These are phyloP conservation scores for Salvelinus sp. DNA, from an alignment of 2,113 vertebrate genomes.

Conservation along the genomic window DNA sequence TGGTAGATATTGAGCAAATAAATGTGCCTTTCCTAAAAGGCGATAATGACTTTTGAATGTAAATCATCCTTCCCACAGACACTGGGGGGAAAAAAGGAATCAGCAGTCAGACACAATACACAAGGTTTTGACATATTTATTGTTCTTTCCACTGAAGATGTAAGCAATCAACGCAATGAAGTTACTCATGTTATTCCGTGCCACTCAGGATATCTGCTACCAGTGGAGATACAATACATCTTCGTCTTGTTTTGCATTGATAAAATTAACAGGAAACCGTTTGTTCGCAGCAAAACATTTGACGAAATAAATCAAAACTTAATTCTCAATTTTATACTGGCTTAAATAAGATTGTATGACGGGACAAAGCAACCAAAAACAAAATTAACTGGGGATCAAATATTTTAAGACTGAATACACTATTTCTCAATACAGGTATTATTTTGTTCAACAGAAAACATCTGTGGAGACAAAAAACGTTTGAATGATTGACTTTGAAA, in stretches of 20 bases:
- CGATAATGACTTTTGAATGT: too few species aligned
- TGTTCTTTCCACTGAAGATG: constrained; percentile 32
- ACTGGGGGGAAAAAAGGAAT: background rate
- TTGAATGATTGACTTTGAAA: too few species aligned
- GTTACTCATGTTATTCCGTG: constrained; percentile 31
- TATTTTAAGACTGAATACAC: background rate
- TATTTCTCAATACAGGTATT: background rate
- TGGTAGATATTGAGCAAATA: background rate
- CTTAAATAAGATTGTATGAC: background rate
- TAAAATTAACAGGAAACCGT: background rate
- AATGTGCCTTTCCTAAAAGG: background rate
- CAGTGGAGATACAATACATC: background rate
- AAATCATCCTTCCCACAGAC: background rate
- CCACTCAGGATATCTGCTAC: constrained; percentile 21
- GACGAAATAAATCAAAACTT: background rate
- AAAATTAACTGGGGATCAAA: background rate
- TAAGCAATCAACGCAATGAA: constrained; percentile 42
- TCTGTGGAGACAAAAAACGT: too few species aligned
- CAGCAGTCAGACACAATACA: constrained; percentile 4
- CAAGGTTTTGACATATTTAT: constrained; percentile 49
- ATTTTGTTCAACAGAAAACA: background rate
- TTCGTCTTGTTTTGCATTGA: background rate
- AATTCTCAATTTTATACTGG: background rate
- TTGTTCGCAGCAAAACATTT: background rate
- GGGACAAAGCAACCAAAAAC: constrained; percentile 12